Evolutionary conservation across 53 echinoderm and acorn worm genomes (phyloP), one percentile per base, ranked within the genome.

Genomic region (Echinometra lucunter): DNA sequence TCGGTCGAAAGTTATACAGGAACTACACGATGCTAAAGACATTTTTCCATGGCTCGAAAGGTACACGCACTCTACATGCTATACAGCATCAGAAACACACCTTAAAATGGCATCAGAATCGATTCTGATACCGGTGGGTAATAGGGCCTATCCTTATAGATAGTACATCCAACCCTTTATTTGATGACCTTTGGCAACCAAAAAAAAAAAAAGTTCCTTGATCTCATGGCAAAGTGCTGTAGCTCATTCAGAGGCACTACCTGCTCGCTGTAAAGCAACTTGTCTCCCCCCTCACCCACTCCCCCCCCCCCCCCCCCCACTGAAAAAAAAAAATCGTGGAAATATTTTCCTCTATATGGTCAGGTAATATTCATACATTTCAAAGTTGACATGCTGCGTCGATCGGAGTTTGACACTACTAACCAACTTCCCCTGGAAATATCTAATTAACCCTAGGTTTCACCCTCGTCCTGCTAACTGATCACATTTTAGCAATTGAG

Each of bases 111-210:
- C 32, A 72, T 34, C 28, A 72, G 9, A 35, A 72, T 72, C 72
- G 72, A 72, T 72, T 72, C 72, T 35, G 72, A 72, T 72, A 72
- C 72, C 72, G 35, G 2, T 34, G 35, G 72, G 13, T 30, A 72
- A 72, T 72, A n/a, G n/a, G n/a, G n/a, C n/a, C n/a, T n/a, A 72
- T 72, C 72, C 72, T 72, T 72, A n/a, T n/a, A 72, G 32, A 72
- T 72, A 72, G 72, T 72, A 16, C 72, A 72, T 72, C 13, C 32
- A 72, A 32, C 28, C 35, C 8, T 72, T 35, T 16, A 11, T 72
- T 32, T 72, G 72, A 32, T 34, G 35, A 72, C 72, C 72, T 35
- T 12, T 7, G 35, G 15, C 32, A 72, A 32, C 32, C 15, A 11
- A 6, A 9, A 47, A 47, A 4, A 9, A 53, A 72, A 72, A 10